Conservation (phyloP, 2,113 vertebrate genomes). For the Seriola aureovittata region DNA sequence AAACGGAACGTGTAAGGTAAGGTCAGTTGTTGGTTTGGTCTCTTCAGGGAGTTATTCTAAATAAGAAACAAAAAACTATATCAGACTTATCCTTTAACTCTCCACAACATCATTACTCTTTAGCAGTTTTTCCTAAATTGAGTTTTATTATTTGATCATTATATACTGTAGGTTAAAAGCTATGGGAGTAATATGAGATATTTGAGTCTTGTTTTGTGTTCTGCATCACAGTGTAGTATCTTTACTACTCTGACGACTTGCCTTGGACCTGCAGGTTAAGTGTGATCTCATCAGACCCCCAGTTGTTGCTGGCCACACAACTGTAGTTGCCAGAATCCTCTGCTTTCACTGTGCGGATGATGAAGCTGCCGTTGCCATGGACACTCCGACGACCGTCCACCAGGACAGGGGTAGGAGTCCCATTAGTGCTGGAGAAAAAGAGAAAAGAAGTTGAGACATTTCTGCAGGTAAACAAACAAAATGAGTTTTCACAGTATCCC, state of each 20-base stretch:
- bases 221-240: background rate
- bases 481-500: background rate
- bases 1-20: background rate
- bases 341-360: constrained; percentile 97
- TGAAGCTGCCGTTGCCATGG: constrained; percentile 96
- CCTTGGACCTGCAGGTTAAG: constrained; percentile 98
- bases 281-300: constrained; percentile 97
- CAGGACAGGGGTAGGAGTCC: constrained; percentile 93
- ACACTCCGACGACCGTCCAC: constrained; percentile 94
- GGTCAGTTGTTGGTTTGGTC: background rate
- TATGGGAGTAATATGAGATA: background rate
- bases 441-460: background rate
- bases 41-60: background rate
- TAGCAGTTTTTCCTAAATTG: background rate
- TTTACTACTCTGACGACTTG: constrained; percentile 58
- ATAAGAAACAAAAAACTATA: background rate
- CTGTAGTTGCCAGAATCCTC: constrained; percentile 99
- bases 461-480: too few relatives aligned
- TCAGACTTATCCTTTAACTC: background rate
- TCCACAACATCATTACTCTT: background rate
- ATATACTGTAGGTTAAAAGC: background rate
- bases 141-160: background rate
- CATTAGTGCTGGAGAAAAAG: constrained; percentile 87
- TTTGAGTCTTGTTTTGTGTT: background rate
- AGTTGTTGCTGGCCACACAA: constrained; percentile 96